Conservation (phyloP, 2,113 vertebrate genomes). For the Chelonoidis abingdonii region DNA sequence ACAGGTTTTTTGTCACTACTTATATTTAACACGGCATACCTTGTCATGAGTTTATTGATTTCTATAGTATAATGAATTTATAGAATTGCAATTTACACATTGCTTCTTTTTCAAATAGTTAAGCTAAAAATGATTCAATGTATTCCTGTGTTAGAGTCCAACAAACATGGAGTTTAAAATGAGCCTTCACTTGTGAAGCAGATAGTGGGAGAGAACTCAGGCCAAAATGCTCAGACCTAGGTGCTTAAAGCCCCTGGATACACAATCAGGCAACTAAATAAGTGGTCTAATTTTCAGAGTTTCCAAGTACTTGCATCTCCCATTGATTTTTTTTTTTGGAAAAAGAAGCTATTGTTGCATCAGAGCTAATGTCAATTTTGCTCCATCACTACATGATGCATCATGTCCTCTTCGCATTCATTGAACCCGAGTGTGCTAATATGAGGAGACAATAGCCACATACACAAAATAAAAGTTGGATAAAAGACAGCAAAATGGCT, state of each 20-base stretch:
- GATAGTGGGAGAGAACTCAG: neutral
- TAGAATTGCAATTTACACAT: neutral
- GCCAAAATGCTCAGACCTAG: neutral
- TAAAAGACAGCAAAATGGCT: neutral
- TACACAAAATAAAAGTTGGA: neutral
- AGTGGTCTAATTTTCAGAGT: neutral
- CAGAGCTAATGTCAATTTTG: neutral
- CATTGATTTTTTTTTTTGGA: neutral
- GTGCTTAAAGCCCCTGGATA: neutral
- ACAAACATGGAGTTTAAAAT: neutral
- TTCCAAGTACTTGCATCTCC: neutral
- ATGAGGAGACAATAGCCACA: neutral
- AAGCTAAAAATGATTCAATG: neutral
- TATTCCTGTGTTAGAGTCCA: neutral
- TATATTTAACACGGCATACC: neutral
- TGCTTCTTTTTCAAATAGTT: neutral
- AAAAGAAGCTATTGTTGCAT: neutral
- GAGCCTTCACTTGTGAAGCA: neutral
- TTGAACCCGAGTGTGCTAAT: neutral
- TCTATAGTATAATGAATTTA: neutral
- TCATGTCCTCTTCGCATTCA: neutral
- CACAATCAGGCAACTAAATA: neutral
- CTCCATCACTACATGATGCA: neutral
- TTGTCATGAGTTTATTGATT: constrained; percentile 7
- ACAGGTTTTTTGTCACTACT: neutral